Percentiles rank a stretch among this genome's conserved stretches.
Evolutionary conservation across 2,113 vertebrate genomes (phyloP).

Genomic region (Triplophysa dalaica): DNA sequence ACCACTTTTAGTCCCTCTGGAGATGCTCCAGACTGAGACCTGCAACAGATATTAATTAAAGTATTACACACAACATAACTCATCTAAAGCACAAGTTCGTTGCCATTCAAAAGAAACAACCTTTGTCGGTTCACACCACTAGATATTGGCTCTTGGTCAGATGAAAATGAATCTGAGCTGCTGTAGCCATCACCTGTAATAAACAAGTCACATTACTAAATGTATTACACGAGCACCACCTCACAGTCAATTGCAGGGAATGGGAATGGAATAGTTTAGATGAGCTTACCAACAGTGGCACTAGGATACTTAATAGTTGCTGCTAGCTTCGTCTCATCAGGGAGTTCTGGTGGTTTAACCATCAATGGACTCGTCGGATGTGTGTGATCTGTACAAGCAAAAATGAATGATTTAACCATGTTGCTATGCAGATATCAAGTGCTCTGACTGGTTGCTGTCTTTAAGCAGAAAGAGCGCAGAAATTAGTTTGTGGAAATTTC

Average conservation of each 20-base stretch:
- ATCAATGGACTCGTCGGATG: conserved; percentile 93
- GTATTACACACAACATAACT: too few relatives aligned
- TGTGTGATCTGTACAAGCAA: conserved; percentile 78
- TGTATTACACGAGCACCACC: background rate
- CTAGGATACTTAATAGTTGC: conserved; percentile 89
- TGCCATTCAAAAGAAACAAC: conserved; percentile 64
- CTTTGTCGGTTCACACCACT: conserved; percentile 84
- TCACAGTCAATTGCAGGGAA: background rate
- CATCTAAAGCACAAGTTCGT: too few relatives aligned
- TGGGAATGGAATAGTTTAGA: background rate
- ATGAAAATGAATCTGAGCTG: conserved; percentile 95
- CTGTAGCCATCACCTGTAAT: conserved; percentile 89
- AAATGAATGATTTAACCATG: background rate
- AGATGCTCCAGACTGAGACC: conserved; percentile 96
- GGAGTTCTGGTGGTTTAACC: conserved; percentile 86
- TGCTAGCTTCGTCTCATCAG: conserved; percentile 88
- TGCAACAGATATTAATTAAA: conserved; percentile 61
- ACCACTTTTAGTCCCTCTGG: conserved; percentile 82
- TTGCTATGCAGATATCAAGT: too few relatives aligned
- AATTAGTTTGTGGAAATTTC: too few relatives aligned
- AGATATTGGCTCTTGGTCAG: conserved; percentile 91
- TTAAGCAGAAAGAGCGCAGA: too few relatives aligned
- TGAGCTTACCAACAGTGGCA: conserved; percentile 84
- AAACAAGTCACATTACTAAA: background rate
- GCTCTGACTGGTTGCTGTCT: background rate